These are phyloP conservation scores for Phengaris arion DNA, from an alignment of 2,888 invertebrate genomes.

Conservation along the genomic window DNA sequence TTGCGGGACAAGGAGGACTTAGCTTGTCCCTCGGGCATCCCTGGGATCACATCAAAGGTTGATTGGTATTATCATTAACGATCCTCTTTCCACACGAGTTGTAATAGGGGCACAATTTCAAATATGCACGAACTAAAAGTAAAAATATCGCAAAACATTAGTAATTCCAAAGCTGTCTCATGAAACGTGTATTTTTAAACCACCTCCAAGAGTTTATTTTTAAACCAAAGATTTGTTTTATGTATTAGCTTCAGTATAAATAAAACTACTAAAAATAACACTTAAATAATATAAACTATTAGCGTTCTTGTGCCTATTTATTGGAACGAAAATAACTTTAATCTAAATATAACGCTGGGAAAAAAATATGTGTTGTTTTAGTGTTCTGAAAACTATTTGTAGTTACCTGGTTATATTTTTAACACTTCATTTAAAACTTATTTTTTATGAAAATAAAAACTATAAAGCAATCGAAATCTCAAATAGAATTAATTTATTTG, in stretches of 20 bases:
- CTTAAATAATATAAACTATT: background rate
- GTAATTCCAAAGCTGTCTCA: background rate
- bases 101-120: no score
- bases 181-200: background rate
- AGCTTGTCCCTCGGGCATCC: no score
- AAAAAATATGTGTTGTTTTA: background rate
- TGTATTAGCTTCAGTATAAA: background rate
- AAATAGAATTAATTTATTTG: no score
- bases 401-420: background rate
- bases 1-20: no score
- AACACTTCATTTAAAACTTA: background rate
- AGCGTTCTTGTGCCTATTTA: background rate
- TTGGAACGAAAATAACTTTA: background rate
- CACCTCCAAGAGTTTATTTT: background rate
- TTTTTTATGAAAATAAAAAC: background rate
- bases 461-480: no score
- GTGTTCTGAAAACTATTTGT: background rate
- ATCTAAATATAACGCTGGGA: background rate
- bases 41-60: no score
- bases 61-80: no score
- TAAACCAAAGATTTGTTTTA: background rate
- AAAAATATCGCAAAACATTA: conserved; percentile 3
- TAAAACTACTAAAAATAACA: background rate
- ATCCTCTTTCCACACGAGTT: no score
- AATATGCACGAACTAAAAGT: background rate